These are phyloP conservation scores for Gambusia holbrooki DNA, from an alignment of 2,113 vertebrate species.

Conservation along the genomic window DNA sequence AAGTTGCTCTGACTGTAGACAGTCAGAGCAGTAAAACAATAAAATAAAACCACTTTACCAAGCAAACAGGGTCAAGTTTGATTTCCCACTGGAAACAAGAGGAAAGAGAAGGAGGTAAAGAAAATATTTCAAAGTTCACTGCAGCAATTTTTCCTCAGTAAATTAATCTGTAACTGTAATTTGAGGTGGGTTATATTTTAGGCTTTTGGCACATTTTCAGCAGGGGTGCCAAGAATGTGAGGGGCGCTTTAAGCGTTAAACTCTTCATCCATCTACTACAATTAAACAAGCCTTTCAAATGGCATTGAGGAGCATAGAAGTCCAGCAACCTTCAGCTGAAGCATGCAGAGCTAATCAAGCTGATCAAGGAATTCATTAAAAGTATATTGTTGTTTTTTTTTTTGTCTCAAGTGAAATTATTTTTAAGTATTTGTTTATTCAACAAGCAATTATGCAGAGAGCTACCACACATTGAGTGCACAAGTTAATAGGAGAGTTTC, in stretches of 20 bases:
- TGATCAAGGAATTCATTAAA: constrained; percentile 25
- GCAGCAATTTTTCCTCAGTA: no score
- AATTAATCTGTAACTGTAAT: no score
- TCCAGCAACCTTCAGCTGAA: constrained; percentile 17
- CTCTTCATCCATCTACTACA: background rate
- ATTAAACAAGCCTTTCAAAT: background rate
- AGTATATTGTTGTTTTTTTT: background rate
- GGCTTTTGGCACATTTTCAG: background rate
- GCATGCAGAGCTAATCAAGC: constrained; percentile 32
- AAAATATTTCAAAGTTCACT: no score
- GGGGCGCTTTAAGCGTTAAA: background rate
- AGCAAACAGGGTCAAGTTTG: no score
- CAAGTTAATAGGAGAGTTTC: background rate
- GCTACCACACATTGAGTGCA: constrained; percentile 26
- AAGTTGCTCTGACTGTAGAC: no score
- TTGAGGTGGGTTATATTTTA: no score
- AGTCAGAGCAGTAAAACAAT: no score
- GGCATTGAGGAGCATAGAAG: background rate
- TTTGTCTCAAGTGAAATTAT: constrained; percentile 26
- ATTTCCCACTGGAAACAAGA: no score
- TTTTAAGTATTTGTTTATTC: constrained; percentile 35
- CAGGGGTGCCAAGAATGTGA: background rate
- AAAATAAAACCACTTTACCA: no score
- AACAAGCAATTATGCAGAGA: constrained; percentile 19
- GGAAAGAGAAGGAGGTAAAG: no score